Base-by-base conservation (phyloP, 2,113 vertebrate genomes). In the Apistogramma diplotaenia region DNA sequence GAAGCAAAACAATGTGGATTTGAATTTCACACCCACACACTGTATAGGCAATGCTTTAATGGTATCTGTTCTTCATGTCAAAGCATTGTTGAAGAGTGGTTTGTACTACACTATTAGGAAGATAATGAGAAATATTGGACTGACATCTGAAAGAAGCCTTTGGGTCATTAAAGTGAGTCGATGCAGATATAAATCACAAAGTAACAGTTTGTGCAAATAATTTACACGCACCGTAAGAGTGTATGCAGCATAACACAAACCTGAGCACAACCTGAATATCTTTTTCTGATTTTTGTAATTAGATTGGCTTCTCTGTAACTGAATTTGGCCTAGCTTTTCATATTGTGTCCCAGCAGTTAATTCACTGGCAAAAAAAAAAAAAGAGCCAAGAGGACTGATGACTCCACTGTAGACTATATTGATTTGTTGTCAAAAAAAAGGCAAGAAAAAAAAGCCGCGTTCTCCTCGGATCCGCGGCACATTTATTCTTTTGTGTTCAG, bases 391-490 rank as follows among this genome's bases (percentile, higher is more conserved):
- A 85, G 81, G 85, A 84, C 65, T 88, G 76, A 83, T 85, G 74
- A 89, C 59, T 62, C 27, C 7, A 9, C 72, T 8, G 29, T 65
- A 71, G 74, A 71, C 74, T 46, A 12, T 76, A 93, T 93, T 86
- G 92, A 94, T 94, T 92, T 90, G 80, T 83, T 84, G 82, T 87
- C 25, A 58, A 40, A 83, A 57, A 37, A 74, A 79, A 82, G 78
- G 33, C 8, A 35, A 33, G 33, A 33, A 33, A 33, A 2, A 54
- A 27, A 70, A 33, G 65, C 62, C 59, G 62, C 23, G 56, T 74
- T 79, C 62, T 86, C 85, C 88, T 78, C 89, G 83, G 65, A 72
- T 60, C 57, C 3, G 16, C 3, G 15, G 85, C 82, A 76, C 60
- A 74, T 85, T 87, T 87, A 82, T 61, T 87, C 18, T 71, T 78